These are phyloP conservation scores for Gymnogyps californianus DNA, from an alignment of 2,113 vertebrate genomes.

Conservation along the genomic window DNA sequence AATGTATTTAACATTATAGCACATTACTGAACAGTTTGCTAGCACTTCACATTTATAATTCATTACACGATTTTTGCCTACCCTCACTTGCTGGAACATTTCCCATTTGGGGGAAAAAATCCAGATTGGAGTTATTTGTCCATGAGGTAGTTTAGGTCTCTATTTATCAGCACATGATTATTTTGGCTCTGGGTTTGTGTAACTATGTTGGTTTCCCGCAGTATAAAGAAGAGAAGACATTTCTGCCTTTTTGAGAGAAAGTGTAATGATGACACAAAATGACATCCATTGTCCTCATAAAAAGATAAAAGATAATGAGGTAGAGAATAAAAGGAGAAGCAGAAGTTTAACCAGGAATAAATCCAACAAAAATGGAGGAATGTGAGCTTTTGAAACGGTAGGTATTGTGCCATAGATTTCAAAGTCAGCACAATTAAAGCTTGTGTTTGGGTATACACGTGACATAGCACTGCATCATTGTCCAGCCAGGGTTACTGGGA, in stretches of 20 bases:
- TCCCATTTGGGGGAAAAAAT: slow-evolving; percentile 40
- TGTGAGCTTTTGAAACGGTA: not conserved
- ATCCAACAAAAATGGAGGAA: not conserved
- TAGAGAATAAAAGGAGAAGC: slow-evolving; percentile 24
- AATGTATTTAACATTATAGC: slow-evolving; percentile 19
- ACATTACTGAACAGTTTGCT: slow-evolving; percentile 43
- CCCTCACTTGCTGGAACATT: slow-evolving; percentile 32
- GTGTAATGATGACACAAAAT: slow-evolving; percentile 41
- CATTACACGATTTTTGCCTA: not conserved
- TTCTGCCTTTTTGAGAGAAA: slow-evolving; percentile 47
- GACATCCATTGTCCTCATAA: slow-evolving; percentile 2
- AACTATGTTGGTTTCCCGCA: slow-evolving; percentile 31
- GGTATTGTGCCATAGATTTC: not conserved
- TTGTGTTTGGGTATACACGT: not conserved
- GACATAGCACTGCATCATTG: not conserved
- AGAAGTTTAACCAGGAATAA: slow-evolving; percentile 23
- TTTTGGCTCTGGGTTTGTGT: slow-evolving; percentile 47
- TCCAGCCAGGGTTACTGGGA: not conserved
- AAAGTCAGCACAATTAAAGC: not conserved
- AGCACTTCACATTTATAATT: slow-evolving; percentile 46
- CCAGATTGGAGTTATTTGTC: slow-evolving; percentile 64
- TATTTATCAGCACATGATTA: slow-evolving; percentile 63
- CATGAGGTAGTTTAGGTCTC: slow-evolving; percentile 49
- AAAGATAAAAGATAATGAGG: slow-evolving; percentile 32
- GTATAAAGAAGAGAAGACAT: slow-evolving; percentile 53